Evolutionary conservation across 1,140 invertebrate genomes (phyloP).

Genomic region (Drosophila navojoa): DNA sequence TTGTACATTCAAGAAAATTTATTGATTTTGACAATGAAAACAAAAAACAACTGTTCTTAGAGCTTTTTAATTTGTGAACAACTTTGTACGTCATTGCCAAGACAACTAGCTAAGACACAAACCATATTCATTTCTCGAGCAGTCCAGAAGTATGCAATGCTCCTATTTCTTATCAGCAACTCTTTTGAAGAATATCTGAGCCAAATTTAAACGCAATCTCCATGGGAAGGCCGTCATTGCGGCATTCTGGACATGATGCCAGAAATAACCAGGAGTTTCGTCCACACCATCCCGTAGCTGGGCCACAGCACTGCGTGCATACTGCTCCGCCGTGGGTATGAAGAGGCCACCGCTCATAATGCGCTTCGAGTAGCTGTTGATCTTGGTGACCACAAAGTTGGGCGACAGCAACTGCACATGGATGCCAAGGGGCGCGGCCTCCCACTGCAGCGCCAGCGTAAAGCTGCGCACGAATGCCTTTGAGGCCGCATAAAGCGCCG

Average conservation of each 20-base stretch:
- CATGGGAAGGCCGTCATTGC: conserved; percentile 24
- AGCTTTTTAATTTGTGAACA: background rate
- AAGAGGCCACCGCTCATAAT: conserved; percentile 90
- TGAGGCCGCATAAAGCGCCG: conserved; percentile 94
- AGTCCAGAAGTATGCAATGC: conserved; percentile 14
- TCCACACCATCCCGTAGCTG: conserved; percentile 91
- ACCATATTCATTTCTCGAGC: background rate
- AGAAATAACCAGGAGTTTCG: conserved; percentile 93
- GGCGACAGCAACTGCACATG: conserved; percentile 94
- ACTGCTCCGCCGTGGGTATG: conserved; percentile 90
- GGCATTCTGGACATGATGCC: conserved; percentile 88
- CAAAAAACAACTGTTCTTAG: conserved; percentile 8
- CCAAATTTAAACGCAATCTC: conserved; percentile 32
- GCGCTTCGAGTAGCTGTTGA: conserved; percentile 91
- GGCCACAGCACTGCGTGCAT: conserved; percentile 90
- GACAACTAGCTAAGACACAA: conserved; percentile 12
- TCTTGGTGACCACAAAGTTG: conserved; percentile 94
- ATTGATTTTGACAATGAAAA: conserved; percentile 35
- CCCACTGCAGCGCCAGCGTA: conserved; percentile 87
- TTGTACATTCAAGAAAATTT: conserved; percentile 3
- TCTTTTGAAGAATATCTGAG: conserved; percentile 25
- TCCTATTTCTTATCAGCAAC: conserved; percentile 22
- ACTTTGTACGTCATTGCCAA: background rate
- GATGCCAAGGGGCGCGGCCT: conserved; percentile 90
- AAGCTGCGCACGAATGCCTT: conserved; percentile 85